phyloP scores from a whole-genome alignment of 2,888 invertebrate genomes.

The Leptopilina myrica region DNA sequence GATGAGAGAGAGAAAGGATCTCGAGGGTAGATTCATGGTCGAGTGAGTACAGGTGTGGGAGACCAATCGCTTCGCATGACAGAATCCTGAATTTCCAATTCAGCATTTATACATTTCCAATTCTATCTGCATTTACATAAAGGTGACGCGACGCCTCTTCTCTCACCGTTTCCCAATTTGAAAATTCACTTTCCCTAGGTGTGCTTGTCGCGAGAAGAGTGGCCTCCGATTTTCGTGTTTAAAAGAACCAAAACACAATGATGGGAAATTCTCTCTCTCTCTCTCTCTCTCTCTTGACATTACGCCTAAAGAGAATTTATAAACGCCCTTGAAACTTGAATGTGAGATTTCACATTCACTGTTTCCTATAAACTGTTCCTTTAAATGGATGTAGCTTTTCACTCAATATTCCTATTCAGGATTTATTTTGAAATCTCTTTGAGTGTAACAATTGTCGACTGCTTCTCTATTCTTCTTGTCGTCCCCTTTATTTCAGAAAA shows the following conservation, averaged over 20 bases:
- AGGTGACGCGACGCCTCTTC: conserved; percentile 16
- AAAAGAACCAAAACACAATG: conserved; percentile 11
- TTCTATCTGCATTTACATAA: conserved; percentile 33
- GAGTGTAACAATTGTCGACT: too few relatives aligned
- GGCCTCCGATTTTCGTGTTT: conserved; percentile 14
- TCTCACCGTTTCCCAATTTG: conserved; percentile 20
- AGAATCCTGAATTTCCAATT: conserved; percentile 37
- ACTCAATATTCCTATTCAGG: not conserved
- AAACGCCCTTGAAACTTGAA: not conserved
- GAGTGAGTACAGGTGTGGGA: conserved; percentile 15
- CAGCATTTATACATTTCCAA: conserved; percentile 38
- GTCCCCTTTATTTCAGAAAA: too few relatives aligned
- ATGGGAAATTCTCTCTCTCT: not conserved
- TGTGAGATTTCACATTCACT: not conserved
- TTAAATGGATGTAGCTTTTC: not conserved
- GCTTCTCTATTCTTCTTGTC: too few relatives aligned
- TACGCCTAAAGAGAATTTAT: not conserved
- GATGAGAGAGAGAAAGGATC: conserved; percentile 10
- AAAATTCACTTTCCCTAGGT: conserved; percentile 27
- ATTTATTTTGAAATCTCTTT: not conserved
- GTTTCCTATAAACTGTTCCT: not conserved
- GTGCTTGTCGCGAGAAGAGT: conserved; percentile 16
- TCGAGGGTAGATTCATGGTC: conserved; percentile 10
- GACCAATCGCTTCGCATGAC: conserved; percentile 38
- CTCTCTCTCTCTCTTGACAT: not conserved